A percentile compares a stretch with the other conserved stretches of the same genome.
Evolutionary conservation across 2,888 invertebrate species (phyloP).

Genomic region (Dynastes tityus): DNA sequence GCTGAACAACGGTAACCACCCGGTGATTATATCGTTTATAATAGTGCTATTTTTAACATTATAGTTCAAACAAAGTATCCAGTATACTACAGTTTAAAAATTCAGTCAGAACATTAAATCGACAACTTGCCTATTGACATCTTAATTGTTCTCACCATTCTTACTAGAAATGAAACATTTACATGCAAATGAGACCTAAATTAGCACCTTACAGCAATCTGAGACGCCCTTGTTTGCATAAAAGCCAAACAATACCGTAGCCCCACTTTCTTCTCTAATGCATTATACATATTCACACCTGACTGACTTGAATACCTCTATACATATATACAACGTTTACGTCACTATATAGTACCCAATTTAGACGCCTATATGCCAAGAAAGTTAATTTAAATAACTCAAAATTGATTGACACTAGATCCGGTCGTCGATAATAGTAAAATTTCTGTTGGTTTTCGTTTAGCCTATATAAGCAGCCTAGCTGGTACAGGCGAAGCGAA

Average conservation of each 20-base stretch:
- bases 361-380: conserved; percentile 5
- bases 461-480: not conserved
- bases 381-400: conserved; percentile 41
- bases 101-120: too few relatives aligned
- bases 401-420: conserved; percentile 39
- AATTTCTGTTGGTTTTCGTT: conserved; percentile 28
- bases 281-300: conserved; percentile 25
- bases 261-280: conserved; percentile 34
- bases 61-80: not conserved
- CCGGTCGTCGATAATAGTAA: conserved; percentile 18
- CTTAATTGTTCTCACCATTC: conserved; percentile 8
- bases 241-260: conserved; percentile 18
- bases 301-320: conserved; percentile 14
- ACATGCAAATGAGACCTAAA: conserved; percentile 14
- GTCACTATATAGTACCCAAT: not conserved
- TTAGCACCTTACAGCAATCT: not conserved
- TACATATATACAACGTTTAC: not conserved
- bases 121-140: not conserved
- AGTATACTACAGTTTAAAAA: too few relatives aligned
- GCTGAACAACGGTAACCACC: too few relatives aligned
- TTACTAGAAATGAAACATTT: conserved; percentile 22
- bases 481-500: not conserved
- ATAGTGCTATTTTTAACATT: not conserved
- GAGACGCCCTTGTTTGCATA: conserved; percentile 23
- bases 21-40: not conserved